Base-by-base conservation (phyloP, 2,797 vertebrate genomes). In the Apogon talboti region DNA sequence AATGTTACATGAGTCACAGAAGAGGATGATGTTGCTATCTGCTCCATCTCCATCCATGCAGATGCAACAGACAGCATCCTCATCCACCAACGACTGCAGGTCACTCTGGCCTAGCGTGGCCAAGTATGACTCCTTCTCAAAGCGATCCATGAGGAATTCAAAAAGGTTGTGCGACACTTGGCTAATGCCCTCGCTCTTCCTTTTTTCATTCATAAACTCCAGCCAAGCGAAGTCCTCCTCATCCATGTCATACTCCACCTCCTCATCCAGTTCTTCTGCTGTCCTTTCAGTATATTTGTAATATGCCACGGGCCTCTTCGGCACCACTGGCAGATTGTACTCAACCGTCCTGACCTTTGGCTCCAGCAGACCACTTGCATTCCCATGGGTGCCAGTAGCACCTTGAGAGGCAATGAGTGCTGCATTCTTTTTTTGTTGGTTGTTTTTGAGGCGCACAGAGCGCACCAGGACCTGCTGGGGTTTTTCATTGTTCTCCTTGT, bases 211-310 rank as follows among this genome's bases (percentile, higher is more conserved):
- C 56, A 99, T 94, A 93, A 98, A 97, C 76, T 99, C 96, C 75
- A 99, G 91, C 98, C 98, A 99, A 0, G 96, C 96, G 59, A 97
- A 87, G 90, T 99, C 97, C 83, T 98, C 96, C 88, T 99, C 98
- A 1, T 99, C 98, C 96, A 99, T 98, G 90, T 99, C 98, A 10
- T 99, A 99, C 72, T 99, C 98, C 0, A 97, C 95, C 71, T 97
- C 95, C 0, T 88, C 93, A 14, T 97, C 96, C 7, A 96, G 92
- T 66, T 98, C 98, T 83, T 99, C 97, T 0, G 89, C 86, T 0
- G 95, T 93, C 74, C 94, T 96, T 58, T 99, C 97, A 0, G 97
- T 93, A 83, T 94, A 99, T 8, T 94, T 93, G 75, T 98, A 99
- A 71, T 98, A 98, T 13, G 95, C 93, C 0, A 91, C 91, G 2